Conservation (phyloP, 2,113 vertebrate genomes). For the Numenius arquata region DNA sequence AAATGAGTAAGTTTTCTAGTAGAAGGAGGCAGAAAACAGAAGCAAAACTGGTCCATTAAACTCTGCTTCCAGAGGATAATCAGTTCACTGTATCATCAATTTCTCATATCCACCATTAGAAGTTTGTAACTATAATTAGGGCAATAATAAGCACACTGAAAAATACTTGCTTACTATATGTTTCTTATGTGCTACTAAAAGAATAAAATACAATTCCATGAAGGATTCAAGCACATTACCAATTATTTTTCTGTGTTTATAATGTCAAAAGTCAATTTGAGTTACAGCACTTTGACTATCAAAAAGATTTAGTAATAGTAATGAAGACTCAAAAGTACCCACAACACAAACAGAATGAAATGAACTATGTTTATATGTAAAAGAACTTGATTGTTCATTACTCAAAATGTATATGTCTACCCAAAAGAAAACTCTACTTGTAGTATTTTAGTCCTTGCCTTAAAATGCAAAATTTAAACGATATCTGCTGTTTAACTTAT, state of each 20-base stretch:
- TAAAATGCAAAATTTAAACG: constrained; percentile 10
- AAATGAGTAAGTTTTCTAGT: background rate
- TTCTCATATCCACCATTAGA: background rate
- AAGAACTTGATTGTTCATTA: background rate
- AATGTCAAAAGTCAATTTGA: background rate
- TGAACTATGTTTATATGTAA: background rate
- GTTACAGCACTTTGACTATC: background rate
- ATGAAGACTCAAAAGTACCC: background rate
- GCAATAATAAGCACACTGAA: background rate
- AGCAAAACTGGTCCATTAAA: background rate
- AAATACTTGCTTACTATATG: background rate
- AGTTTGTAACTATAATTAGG: background rate
- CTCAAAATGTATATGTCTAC: background rate
- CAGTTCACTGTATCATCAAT: background rate
- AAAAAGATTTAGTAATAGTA: background rate
- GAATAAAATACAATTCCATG: background rate
- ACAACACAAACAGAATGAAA: background rate
- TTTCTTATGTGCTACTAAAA: background rate
- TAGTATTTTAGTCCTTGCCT: background rate
- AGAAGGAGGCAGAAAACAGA: background rate
- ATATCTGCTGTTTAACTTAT: background rate
- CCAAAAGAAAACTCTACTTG: background rate
- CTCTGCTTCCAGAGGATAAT: background rate
- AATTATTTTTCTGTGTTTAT: background rate
- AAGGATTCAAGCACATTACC: background rate